Conservation (phyloP, 2,797 vertebrate species). For the Cephalopachus bancanus region DNA sequence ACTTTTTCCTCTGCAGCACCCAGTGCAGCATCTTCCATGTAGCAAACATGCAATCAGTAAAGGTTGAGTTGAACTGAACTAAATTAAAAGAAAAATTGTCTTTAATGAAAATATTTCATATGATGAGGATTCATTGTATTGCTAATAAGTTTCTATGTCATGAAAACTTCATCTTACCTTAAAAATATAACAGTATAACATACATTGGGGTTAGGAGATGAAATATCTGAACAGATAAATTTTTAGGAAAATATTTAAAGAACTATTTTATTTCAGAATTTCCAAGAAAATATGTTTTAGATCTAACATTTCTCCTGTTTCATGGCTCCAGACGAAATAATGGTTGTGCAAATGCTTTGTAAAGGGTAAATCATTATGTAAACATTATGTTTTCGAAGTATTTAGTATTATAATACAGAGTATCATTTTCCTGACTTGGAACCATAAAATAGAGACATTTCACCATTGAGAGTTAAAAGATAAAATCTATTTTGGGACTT, state of each 20-base stretch:
- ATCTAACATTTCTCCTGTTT: constrained; percentile 43
- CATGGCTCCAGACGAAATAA: constrained; percentile 25
- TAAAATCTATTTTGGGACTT: constrained; percentile 70
- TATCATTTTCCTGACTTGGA: constrained; percentile 54
- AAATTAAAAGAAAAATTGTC: constrained; percentile 54
- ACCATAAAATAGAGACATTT: constrained; percentile 62
- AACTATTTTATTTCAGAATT: constrained; percentile 11
- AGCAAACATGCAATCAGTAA: not conserved
- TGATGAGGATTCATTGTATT: constrained; percentile 13
- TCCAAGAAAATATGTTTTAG: constrained; percentile 27
- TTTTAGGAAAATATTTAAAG: constrained; percentile 55
- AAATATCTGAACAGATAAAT: constrained; percentile 35
- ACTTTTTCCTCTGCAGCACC: not conserved
- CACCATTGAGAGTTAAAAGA: constrained; percentile 18
- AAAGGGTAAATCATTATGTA: constrained; percentile 50
- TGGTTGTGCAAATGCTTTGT: constrained; percentile 25
- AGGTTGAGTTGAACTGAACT: not conserved
- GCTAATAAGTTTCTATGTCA: constrained; percentile 32
- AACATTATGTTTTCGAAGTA: constrained; percentile 39
- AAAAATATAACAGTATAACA: not conserved
- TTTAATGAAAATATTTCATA: constrained; percentile 65
- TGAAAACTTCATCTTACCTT: constrained; percentile 62
- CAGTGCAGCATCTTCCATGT: not conserved
- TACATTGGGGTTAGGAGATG: not conserved
- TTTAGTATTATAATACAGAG: constrained; percentile 56